Evolutionary conservation across 1,140 invertebrate genomes (phyloP).

Genomic region (Atta texana): DNA sequence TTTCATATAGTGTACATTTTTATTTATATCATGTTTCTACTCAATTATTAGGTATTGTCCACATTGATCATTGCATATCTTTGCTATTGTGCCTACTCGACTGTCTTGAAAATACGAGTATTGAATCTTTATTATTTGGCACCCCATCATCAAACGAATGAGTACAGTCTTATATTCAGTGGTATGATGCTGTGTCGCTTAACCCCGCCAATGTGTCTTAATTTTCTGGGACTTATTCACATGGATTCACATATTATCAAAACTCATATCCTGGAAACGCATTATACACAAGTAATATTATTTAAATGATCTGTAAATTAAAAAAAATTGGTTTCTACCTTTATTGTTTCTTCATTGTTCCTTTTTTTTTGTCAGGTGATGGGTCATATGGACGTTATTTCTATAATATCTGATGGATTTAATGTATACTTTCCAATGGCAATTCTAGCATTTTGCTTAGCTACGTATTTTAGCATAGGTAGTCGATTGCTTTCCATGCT

Average conservation of each 20-base stretch:
- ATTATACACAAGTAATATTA: constrained; percentile 92
- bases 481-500: constrained; percentile 94
- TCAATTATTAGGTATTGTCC: constrained; percentile 91
- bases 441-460: constrained; percentile 96
- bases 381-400: constrained; percentile 99
- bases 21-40: constrained; percentile 19
- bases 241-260: constrained; percentile 99
- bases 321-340: background rate
- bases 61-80: constrained; percentile 97
- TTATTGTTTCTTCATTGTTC: constrained; percentile 47
- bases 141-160: constrained; percentile 98
- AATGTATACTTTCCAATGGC: constrained; percentile 99
- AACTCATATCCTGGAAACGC: constrained; percentile 92
- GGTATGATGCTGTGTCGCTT: constrained; percentile 98
- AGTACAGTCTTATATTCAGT: constrained; percentile 99
- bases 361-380: constrained; percentile 91
- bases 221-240: constrained; percentile 98
- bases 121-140: constrained; percentile 99
- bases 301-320: constrained; percentile 5
- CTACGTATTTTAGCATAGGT: constrained; percentile 98
- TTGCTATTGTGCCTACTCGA: constrained; percentile 99
- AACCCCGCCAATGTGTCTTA: constrained; percentile 99
- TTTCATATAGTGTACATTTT: constrained; percentile 39
- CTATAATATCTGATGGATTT: constrained; percentile 98
- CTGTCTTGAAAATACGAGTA: constrained; percentile 97